Conservation (phyloP, 2,888 invertebrate species). For the Petrolisthes manimaculis region DNA sequence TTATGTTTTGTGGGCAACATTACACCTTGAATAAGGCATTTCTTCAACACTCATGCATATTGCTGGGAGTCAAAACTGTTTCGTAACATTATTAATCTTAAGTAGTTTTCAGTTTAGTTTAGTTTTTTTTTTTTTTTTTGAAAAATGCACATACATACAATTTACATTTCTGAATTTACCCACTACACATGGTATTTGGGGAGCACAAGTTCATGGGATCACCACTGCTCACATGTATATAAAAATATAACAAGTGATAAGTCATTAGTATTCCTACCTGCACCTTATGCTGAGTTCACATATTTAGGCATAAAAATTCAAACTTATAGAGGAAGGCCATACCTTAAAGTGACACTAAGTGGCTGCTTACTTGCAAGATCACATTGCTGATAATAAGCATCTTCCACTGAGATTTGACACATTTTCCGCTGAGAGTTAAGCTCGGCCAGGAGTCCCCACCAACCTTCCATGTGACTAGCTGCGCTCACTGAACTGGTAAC, state of each 20-base stretch:
- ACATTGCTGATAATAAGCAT: constrained; percentile 23
- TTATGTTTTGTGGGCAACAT: no score
- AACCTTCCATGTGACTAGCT: constrained; percentile 58
- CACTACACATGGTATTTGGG: not conserved
- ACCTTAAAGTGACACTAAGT: not conserved
- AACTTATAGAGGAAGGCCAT: not conserved
- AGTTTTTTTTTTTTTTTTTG: not conserved
- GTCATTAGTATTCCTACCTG: constrained; percentile 7
- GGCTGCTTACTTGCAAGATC: constrained; percentile 13
- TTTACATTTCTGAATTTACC: not conserved
- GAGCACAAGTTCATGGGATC: not conserved
- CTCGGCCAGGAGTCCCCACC: constrained; percentile 42
- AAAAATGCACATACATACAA: not conserved
- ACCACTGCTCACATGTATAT: constrained; percentile 3
- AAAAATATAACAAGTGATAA: constrained; percentile 13
- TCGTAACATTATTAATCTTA: no score
- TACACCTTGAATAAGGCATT: no score
- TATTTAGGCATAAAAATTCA: not conserved
- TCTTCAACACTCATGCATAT: no score
- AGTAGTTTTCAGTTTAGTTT: not conserved
- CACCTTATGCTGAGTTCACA: not conserved
- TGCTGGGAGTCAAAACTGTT: no score
- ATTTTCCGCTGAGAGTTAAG: constrained; percentile 54
- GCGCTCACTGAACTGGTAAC: constrained; percentile 63
- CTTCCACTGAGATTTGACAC: constrained; percentile 47